A percentile compares a stretch with the other conserved stretches of the same genome.
Conservation (phyloP, 37 sponge, comb jelly and placozoan genomes). For the Eunapius fragilis region DNA sequence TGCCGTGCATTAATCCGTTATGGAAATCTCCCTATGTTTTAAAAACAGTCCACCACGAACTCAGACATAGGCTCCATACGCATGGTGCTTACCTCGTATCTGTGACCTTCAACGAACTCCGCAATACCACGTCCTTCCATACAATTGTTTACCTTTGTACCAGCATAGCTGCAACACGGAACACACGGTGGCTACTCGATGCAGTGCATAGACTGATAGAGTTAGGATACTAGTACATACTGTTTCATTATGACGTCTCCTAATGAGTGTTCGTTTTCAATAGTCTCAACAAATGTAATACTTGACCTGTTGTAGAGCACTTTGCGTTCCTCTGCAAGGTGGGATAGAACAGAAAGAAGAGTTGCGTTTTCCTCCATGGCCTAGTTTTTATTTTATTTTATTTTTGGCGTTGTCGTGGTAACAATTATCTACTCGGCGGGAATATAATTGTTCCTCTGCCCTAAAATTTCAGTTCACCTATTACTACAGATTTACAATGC, state of each 20-base stretch:
- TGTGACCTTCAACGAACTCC: conserved; percentile 55
- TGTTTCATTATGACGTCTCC: conserved; percentile 25
- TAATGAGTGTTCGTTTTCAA: conserved; percentile 19
- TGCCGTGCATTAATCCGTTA: conserved; percentile 80
- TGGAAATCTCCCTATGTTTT: conserved; percentile 67
- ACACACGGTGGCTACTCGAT: not conserved
- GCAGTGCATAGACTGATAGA: not conserved
- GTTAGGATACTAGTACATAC: not conserved
- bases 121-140: conserved; percentile 31
- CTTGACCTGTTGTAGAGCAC: conserved; percentile 21
- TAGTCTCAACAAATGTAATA: not conserved
- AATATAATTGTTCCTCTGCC: too few relatives aligned
- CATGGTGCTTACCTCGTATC: conserved; percentile 35
- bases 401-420: too few relatives aligned
- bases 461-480: too few relatives aligned
- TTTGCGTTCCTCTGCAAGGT: conserved; percentile 1
- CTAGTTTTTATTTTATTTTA: too few relatives aligned
- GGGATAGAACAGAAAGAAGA: conserved; percentile 1
- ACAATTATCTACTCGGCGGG: too few relatives aligned
- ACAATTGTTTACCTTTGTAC: conserved; percentile 21
- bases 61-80: not conserved
- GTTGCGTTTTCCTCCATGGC: not conserved
- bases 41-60: not conserved
- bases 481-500: too few relatives aligned
- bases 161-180: conserved; percentile 17